Percentiles rank a stretch among this genome's conserved stretches.
These are phyloP conservation scores for Nibea albiflora DNA, from an alignment of 2,113 vertebrate genomes.

Conservation along the genomic window DNA sequence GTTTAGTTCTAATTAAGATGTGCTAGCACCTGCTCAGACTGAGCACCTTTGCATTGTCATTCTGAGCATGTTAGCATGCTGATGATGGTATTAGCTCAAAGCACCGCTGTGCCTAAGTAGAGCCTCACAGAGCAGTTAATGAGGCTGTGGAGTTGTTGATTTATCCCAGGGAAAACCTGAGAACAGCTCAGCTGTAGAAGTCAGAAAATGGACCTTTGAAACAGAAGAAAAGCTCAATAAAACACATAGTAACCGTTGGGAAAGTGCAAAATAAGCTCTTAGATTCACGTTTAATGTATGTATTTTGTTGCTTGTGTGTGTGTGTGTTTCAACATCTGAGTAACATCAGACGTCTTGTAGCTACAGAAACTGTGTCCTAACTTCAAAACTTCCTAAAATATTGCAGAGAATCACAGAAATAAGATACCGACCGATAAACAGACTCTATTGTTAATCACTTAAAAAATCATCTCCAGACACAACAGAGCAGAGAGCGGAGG, in stretches of 20 bases:
- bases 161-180: not conserved
- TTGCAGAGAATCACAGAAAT: not conserved
- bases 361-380: not conserved
- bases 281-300: not conserved
- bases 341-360: not conserved
- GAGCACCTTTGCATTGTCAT: not conserved
- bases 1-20: not conserved
- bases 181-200: not conserved
- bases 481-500: not conserved
- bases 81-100: not conserved
- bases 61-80: not conserved
- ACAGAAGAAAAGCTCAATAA: not conserved
- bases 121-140: slow-evolving; percentile 6
- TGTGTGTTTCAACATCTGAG: not conserved
- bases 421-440: not conserved
- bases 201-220: not conserved
- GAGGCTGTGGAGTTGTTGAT: not conserved
- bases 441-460: not conserved
- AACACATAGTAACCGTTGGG: not conserved
- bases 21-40: not conserved
- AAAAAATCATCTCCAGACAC: not conserved
- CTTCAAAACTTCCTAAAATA: not conserved
- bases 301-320: not conserved
- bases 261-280: not conserved
- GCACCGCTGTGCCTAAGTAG: not conserved